These are phyloP conservation scores for Ecdyonurus torrentis DNA, from an alignment of 2,888 invertebrate genomes.

Conservation along the genomic window DNA sequence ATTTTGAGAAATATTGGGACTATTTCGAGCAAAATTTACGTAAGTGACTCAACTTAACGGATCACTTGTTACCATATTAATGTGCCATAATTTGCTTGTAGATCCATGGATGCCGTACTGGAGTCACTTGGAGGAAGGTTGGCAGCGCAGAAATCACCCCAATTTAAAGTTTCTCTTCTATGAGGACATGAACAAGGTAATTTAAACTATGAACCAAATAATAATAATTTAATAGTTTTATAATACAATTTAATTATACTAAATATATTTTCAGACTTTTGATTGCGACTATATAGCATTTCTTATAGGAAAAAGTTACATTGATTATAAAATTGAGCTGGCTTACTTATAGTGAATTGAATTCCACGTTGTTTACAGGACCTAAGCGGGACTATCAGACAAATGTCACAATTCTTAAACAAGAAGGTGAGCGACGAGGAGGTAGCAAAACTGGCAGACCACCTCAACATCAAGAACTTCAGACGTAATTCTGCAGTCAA, in stretches of 20 bases:
- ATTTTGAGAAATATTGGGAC: conserved; percentile 6
- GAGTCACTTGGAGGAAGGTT: conserved; percentile 62
- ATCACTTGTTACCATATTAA: background rate
- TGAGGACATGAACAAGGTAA: conserved; percentile 55
- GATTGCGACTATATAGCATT: too few relatives aligned
- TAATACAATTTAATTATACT: too few relatives aligned
- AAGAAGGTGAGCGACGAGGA: conserved; percentile 30
- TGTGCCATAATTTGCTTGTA: conserved; percentile 23
- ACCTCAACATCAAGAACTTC: conserved; percentile 68
- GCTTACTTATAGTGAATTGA: too few relatives aligned
- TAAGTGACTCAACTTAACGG: background rate
- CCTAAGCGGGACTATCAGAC: conserved; percentile 22
- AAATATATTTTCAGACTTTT: too few relatives aligned
- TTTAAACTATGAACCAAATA: too few relatives aligned
- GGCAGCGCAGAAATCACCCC: conserved; percentile 42
- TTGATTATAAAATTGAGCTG: too few relatives aligned
- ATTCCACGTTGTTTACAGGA: background rate
- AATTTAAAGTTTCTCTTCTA: conserved; percentile 64
- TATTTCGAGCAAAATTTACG: conserved; percentile 6
- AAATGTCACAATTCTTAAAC: conserved; percentile 26
- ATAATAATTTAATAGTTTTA: too few relatives aligned
- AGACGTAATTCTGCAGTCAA: conserved; percentile 67
- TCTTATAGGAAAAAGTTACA: too few relatives aligned
- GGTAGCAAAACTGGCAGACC: conserved; percentile 41
- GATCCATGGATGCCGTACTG: conserved; percentile 63